Conservation (phyloP, 2,797 vertebrate genomes). For the Leptatherina wallacei region DNA sequence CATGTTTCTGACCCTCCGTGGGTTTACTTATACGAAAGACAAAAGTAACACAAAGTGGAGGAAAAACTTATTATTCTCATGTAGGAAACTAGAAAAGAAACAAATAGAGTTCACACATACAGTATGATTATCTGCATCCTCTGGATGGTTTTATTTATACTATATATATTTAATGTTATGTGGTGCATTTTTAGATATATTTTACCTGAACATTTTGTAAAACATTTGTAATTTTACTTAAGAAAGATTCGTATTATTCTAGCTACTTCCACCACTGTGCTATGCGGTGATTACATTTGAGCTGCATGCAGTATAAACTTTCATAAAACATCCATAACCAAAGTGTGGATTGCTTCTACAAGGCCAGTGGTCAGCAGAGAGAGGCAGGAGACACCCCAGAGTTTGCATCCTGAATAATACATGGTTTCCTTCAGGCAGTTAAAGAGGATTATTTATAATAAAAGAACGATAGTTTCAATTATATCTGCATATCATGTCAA, state of each 20-base stretch:
- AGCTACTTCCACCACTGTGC: background rate
- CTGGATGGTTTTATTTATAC: background rate
- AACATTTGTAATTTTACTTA: background rate
- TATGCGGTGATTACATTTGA: background rate
- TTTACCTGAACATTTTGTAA: background rate
- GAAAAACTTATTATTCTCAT: background rate
- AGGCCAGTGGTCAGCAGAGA: background rate
- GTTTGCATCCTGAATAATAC: background rate
- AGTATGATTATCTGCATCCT: background rate
- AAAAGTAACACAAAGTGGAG: background rate
- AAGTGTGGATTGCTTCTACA: background rate
- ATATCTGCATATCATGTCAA: background rate
- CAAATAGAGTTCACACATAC: background rate
- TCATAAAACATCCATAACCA: background rate
- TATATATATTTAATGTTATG: background rate
- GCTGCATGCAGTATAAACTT: background rate
- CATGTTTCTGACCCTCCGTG: conserved; percentile 50
- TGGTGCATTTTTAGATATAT: background rate
- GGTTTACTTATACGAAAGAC: background rate
- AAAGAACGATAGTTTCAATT: background rate
- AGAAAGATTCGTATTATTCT: background rate
- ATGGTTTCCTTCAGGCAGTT: background rate
- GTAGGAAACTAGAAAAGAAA: background rate
- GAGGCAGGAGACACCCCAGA: background rate
- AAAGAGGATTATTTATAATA: too few relatives aligned